Percentiles rank a stretch among this genome's conserved stretches.
Conservation (phyloP, 2,113 vertebrate species). For the Saccopteryx leptura region DNA sequence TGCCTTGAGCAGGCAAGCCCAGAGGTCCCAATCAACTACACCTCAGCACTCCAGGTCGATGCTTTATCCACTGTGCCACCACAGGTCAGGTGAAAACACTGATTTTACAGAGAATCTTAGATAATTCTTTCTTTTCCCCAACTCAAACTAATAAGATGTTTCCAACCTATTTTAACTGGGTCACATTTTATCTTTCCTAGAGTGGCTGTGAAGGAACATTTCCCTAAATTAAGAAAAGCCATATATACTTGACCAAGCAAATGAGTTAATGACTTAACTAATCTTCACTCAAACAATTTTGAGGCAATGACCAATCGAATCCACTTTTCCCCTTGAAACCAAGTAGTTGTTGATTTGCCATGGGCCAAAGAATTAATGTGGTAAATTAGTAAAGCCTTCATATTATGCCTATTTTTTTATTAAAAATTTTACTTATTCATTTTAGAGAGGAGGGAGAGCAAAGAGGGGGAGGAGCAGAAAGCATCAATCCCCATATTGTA, state of each 20-base stretch:
- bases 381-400: not conserved
- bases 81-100: not conserved
- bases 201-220: not conserved
- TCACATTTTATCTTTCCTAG: not conserved
- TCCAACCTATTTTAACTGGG: not conserved
- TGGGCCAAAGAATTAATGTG: not conserved
- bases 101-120: not conserved
- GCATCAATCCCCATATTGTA: too few relatives aligned
- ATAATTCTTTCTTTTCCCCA: not conserved
- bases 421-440: too few relatives aligned
- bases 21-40: too few relatives aligned
- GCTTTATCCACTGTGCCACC: too few relatives aligned
- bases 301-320: not conserved
- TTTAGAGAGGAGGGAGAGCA: too few relatives aligned
- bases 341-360: not conserved
- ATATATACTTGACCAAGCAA: not conserved
- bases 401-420: not conserved
- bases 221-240: not conserved
- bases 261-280: not conserved
- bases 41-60: too few relatives aligned
- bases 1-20: too few relatives aligned
- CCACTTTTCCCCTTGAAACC: not conserved
- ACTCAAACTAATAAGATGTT: not conserved
- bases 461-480: too few relatives aligned
- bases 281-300: not conserved